Base-by-base conservation (phyloP, 30 jellyfish, hydroid and myxozoan species). In the Clytia hemisphaerica region DNA sequence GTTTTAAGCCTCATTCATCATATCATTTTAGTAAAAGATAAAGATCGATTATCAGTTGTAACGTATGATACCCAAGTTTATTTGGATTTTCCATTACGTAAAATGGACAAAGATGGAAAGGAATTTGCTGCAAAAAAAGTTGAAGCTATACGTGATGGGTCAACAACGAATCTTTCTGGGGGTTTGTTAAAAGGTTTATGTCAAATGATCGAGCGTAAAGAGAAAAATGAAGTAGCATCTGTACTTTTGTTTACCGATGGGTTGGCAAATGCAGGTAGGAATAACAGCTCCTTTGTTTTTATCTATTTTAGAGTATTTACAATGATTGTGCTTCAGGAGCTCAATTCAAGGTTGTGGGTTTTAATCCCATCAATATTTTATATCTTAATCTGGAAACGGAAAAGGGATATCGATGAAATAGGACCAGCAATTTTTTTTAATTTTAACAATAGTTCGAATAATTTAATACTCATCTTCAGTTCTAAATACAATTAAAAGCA, bases 211-310 rank as follows among this genome's bases (percentile, higher is more conserved):
- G 76, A 74, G 15, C 88, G 88, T 48, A 45, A 45, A 26, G 88
- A 53, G 1, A 84, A 76, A 67, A 84, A 84, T 64, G 88, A 84
- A 40, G 93, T 84, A 61, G 93, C 95, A 1, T 76, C 95, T n/a
- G 93, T 84, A 30, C 79, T 84, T 5, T 83, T 84, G 31, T 84
- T 84, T 64, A 84, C 95, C 22, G 95, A 84, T 77, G 95, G 95
- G 12, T 84, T 76, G 29, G 95, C 95, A 1, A 84, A 84, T 71
- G 61, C 29, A 18, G 95, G 95, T 84, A 66, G 7, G 75, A 21
- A 57, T 21, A n/a, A n/a, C n/a, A n/a, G n/a, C n/a, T n/a, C n/a
- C n/a, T n/a, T n/a, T n/a, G n/a, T n/a, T n/a, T n/a, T n/a, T n/a
- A n/a, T n/a, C n/a, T n/a, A n/a, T n/a, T n/a, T n/a, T n/a, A n/a